Conservation (phyloP, 2,797 vertebrate species). For the Coregonus ussuriensis region DNA sequence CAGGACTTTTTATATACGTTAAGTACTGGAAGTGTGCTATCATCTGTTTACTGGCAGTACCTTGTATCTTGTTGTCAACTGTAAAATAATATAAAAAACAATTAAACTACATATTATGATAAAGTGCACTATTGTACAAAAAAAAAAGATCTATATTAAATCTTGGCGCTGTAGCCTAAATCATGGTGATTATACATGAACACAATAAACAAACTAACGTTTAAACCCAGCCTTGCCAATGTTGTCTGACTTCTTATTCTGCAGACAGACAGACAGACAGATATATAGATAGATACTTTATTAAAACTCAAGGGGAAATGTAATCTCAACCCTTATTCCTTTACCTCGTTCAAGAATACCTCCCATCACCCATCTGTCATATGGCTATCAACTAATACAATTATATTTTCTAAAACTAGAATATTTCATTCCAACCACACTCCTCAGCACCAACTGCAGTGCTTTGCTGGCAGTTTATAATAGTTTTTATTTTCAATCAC, state of each 20-base stretch:
- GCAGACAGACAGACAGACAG: neutral
- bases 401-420: too few relatives aligned
- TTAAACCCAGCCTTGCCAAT: neutral
- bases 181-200: constrained; percentile 37
- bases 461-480: too few relatives aligned
- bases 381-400: too few relatives aligned
- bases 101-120: constrained; percentile 1
- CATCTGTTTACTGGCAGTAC: constrained; percentile 40
- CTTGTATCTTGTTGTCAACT: constrained; percentile 34
- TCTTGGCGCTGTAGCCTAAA: too few relatives aligned
- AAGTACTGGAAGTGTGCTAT: constrained; percentile 34
- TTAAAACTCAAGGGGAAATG: too few relatives aligned
- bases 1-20: constrained; percentile 37
- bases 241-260: neutral
- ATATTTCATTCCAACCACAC: too few relatives aligned
- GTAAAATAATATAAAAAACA: constrained; percentile 40
- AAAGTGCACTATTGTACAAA: constrained; percentile 47
- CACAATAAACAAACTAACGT: constrained; percentile 72
- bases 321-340: too few relatives aligned
- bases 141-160: too few relatives aligned
- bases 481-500: too few relatives aligned
- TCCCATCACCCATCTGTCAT: too few relatives aligned
- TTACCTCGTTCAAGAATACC: too few relatives aligned
- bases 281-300: neutral
- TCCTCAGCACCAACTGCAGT: too few relatives aligned